A percentile compares a stretch with the other conserved stretches of the same genome.
Conservation (phyloP, 2,888 invertebrate genomes). For the Autographa pulchrina region DNA sequence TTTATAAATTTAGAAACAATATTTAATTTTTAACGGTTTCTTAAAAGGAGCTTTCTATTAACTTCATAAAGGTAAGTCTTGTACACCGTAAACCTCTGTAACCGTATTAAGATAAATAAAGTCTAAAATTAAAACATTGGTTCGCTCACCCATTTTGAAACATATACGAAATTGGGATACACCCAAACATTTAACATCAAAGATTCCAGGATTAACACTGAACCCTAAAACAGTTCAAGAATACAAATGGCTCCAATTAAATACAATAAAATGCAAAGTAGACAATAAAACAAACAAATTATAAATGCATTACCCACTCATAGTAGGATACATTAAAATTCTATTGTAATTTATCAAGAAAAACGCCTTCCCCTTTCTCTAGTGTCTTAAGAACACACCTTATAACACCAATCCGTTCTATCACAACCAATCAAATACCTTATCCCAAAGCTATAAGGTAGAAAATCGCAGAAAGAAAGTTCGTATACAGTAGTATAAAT, state of each 20-base stretch:
- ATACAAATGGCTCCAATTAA: constrained; percentile 80
- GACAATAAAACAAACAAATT: constrained; percentile 87
- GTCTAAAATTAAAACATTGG: no score
- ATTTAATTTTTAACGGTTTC: no score
- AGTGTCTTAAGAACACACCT: constrained; percentile 27
- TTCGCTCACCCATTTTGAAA: no score
- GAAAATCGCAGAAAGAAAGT: constrained; percentile 39
- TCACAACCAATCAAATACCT: constrained; percentile 32
- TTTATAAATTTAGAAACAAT: no score
- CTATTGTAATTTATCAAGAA: constrained; percentile 85
- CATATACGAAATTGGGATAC: neutral
- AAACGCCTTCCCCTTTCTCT: constrained; percentile 81
- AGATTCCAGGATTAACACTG: constrained; percentile 22
- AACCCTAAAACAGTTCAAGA: constrained; percentile 63
- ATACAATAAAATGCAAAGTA: constrained; percentile 84
- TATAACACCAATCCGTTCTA: constrained; percentile 35
- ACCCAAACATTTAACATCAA: neutral
- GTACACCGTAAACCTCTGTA: no score
- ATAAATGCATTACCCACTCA: constrained; percentile 83
- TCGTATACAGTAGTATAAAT: constrained; percentile 40
- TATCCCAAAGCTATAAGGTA: constrained; percentile 56
- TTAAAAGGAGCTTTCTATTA: no score
- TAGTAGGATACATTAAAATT: constrained; percentile 80
- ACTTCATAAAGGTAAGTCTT: no score
- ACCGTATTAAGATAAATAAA: no score